These are phyloP conservation scores for Endotricha flammealis DNA, from an alignment of 2,888 invertebrate genomes.

Conservation along the genomic window DNA sequence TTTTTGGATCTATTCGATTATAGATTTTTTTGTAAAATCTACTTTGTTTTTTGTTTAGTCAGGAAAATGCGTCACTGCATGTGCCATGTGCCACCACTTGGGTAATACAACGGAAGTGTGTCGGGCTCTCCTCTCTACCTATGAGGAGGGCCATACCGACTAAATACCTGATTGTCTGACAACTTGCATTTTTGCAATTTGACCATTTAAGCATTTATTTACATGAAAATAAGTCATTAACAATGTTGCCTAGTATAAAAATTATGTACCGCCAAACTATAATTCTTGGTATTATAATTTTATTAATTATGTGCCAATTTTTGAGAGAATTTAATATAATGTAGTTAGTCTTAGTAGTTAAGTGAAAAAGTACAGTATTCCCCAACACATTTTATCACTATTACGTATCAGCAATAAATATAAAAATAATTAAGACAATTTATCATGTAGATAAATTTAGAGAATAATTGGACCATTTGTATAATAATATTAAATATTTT, in stretches of 20 bases:
- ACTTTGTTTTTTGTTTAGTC: too few relatives aligned
- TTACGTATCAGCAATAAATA: constrained; percentile 43
- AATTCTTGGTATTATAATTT: constrained; percentile 15
- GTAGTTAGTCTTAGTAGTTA: constrained; percentile 31
- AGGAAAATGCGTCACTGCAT: too few relatives aligned
- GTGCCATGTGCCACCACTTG: too few relatives aligned
- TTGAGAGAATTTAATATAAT: constrained; percentile 61
- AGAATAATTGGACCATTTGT: constrained; percentile 39
- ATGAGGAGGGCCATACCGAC: too few relatives aligned
- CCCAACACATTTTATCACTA: constrained; percentile 35
- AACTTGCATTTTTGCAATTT: too few relatives aligned
- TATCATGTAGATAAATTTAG: constrained; percentile 25
- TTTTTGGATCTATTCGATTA: too few relatives aligned
- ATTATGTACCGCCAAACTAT: constrained; percentile 16
- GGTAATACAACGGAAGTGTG: too few relatives aligned
- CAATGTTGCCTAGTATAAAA: background rate
- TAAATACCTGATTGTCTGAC: too few relatives aligned
- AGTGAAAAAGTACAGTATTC: constrained; percentile 49
- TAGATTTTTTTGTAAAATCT: too few relatives aligned
- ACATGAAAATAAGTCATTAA: background rate
- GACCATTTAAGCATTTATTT: background rate
- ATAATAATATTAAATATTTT: constrained; percentile 16
- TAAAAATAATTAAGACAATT: constrained; percentile 29
- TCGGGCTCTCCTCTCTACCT: too few relatives aligned
- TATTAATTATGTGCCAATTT: constrained; percentile 52